A percentile compares a stretch with the other conserved stretches of the same genome.
Evolutionary conservation across 2,113 vertebrate species (phyloP).

Genomic region (Thinocorus orbignyianus): DNA sequence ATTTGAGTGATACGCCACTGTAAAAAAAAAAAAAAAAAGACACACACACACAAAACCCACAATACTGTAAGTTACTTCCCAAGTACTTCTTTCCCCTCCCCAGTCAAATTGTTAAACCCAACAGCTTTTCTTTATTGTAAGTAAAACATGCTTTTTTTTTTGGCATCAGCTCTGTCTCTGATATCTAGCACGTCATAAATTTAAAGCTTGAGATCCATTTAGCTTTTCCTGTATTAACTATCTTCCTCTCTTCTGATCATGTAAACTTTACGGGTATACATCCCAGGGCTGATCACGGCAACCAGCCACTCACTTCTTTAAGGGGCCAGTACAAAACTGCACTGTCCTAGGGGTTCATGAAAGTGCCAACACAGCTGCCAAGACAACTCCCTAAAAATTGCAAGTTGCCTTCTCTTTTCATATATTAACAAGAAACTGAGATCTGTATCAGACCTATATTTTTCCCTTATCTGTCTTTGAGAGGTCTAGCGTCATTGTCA

Average conservation of each 20-base stretch:
- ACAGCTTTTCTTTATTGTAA: neutral
- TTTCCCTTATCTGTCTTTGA: neutral
- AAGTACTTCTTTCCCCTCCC: neutral
- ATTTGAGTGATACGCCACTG: neutral
- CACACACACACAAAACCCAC: too few relatives aligned
- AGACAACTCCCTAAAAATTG: neutral
- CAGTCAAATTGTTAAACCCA: neutral
- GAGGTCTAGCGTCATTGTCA: neutral
- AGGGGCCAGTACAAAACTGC: neutral
- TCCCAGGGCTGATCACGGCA: neutral
- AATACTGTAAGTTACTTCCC: neutral
- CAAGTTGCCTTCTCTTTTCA: neutral
- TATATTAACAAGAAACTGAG: neutral
- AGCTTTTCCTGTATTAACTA: conserved; percentile 16
- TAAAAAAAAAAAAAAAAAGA: neutral
- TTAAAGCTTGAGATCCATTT: conserved; percentile 15
- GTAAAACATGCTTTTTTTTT: conserved; percentile 17
- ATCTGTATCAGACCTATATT: neutral
- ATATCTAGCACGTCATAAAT: conserved; percentile 23
- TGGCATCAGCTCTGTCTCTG: conserved; percentile 1
- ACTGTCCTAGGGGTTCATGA: neutral
- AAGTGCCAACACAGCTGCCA: neutral
- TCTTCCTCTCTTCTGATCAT: neutral
- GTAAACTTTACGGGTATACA: neutral
- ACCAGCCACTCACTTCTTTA: neutral